Percentiles rank a stretch among this genome's conserved stretches.
These are phyloP conservation scores for Yoshiicerus persimilis DNA, from an alignment of 1,140 invertebrate species.

Conservation along the genomic window DNA sequence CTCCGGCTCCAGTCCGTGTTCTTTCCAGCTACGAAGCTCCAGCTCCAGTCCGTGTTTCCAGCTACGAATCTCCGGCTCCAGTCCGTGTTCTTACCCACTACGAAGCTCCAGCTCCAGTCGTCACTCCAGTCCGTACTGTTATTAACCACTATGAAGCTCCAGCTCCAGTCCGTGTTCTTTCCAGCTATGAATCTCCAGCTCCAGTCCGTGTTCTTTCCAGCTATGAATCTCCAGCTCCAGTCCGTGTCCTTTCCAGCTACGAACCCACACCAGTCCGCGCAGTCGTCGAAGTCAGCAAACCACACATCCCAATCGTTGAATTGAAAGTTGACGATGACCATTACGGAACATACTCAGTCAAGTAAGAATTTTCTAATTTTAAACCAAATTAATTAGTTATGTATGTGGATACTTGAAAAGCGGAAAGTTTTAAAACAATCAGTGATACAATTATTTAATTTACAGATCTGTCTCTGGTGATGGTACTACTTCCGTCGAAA, in stretches of 20 bases:
- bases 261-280: not conserved
- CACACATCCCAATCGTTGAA: constrained; percentile 16
- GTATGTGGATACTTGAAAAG: no score
- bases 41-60: no score
- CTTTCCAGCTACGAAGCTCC: no score
- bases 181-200: not conserved
- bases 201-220: not conserved
- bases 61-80: no score
- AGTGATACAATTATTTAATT: not conserved
- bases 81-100: not conserved
- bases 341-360: constrained; percentile 31
- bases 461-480: constrained; percentile 30
- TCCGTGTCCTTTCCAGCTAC: not conserved
- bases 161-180: not conserved
- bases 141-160: not conserved
- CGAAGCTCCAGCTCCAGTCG: not conserved
- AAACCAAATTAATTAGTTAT: not conserved
- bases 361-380: constrained; percentile 28
- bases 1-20: not conserved
- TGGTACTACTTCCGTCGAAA: not conserved
- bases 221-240: not conserved
- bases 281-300: not conserved
- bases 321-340: constrained; percentile 48
- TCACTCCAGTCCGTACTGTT: not conserved
- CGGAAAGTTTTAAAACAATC: no score